These are phyloP conservation scores for Pinctada fucata DNA, from an alignment of 2,888 invertebrate genomes.

Conservation along the genomic window DNA sequence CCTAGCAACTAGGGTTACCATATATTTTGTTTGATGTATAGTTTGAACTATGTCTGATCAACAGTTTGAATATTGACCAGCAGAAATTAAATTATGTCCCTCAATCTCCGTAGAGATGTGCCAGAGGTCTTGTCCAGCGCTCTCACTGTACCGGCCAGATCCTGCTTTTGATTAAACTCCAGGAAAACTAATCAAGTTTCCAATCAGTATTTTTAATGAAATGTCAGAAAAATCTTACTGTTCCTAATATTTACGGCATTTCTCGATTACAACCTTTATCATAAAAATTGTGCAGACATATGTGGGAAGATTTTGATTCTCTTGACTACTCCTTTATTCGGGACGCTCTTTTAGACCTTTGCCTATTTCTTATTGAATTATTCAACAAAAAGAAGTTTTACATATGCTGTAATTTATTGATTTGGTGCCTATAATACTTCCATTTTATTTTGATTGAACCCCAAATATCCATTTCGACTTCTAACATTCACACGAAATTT, in stretches of 20 bases:
- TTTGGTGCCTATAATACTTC: too few relatives aligned
- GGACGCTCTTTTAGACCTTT: too few relatives aligned
- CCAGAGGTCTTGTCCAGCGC: conserved; percentile 6
- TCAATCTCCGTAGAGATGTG: conserved; percentile 17
- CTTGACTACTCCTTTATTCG: too few relatives aligned
- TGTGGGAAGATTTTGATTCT: too few relatives aligned
- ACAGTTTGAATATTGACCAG: conserved; percentile 36
- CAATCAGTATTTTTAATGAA: conserved; percentile 24
- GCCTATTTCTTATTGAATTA: too few relatives aligned
- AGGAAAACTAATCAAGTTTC: conserved; percentile 18
- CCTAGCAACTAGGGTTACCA: conserved; percentile 40
- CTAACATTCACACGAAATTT: too few relatives aligned
- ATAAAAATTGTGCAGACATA: not conserved
- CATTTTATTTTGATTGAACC: too few relatives aligned
- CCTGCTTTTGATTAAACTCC: not conserved
- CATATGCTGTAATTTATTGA: too few relatives aligned
- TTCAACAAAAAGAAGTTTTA: too few relatives aligned
- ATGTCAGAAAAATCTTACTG: conserved; percentile 10
- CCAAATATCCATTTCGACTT: too few relatives aligned
- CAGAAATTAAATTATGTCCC: conserved; percentile 34
- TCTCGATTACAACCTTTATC: not conserved
- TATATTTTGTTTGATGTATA: conserved; percentile 45
- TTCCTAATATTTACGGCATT: not conserved
- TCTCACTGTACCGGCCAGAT: conserved; percentile 5
- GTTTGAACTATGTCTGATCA: conserved; percentile 38